Base-by-base conservation (phyloP, 1,140 invertebrate genomes). In the Drosophila prosaltans region DNA sequence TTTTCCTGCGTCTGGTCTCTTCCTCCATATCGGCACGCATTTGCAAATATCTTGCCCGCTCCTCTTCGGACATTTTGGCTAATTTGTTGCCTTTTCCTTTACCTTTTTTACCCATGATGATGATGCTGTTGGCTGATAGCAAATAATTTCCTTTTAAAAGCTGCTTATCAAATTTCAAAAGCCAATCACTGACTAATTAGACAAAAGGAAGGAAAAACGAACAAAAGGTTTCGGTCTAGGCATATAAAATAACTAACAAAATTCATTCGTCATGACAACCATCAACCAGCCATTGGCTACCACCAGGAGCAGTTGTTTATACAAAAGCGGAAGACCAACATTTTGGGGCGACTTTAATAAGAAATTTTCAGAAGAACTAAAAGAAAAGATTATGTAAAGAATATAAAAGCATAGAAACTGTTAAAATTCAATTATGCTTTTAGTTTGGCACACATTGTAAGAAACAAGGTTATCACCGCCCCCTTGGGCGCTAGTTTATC, bases 31-130 rank as follows among this genome's bases (percentile, higher is more conserved):
- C 96, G 2, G 96, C 95, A 32, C 95, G 93, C 89, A 96, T 95
- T 81, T 97, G 96, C 24, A 97, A 91, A 92, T 97, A 97, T 54
- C 96, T 92, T 1, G 95, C 94, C 6, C 95, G 93, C 92, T 97
- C 96, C 91, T 97, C 95, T 72, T 97, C 96, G 0, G 94, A 96
- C 96, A 97, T 97, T 77, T 95, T 95, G 60, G 96, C 95, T 73
- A 97, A 91, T 90, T 96, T 96, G 73, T 95, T 96, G 48, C 93
- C 94, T 92, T 96, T 95, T 26, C 94, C 93, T 69, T 88, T 88
- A 91, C 94, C 95, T 91, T 96, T 96, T 91, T 96, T 96, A 11
- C 93, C 93, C 94, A 94, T 94, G 78, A 91, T 93, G 9, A 40
- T 60, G 58, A 36, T 4, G 28, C 4, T 30, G 28, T 30, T 30